Conservation (phyloP, 2,113 vertebrate genomes). For the Pachypanchax playfairii region DNA sequence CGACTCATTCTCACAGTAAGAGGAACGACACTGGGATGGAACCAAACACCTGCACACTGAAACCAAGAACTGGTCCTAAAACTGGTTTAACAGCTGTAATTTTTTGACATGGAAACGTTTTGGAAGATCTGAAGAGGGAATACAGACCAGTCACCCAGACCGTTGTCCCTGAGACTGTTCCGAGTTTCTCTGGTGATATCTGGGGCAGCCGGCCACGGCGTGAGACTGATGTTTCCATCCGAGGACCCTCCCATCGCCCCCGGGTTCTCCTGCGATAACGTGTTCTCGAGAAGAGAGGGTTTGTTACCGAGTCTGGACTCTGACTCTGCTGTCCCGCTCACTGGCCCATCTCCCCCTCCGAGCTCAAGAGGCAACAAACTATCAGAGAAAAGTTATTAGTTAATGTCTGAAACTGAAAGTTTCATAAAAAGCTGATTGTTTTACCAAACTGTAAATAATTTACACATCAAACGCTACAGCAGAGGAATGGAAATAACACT, state of each 20-base stretch:
- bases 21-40: too few relatives aligned
- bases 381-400: conserved; percentile 8
- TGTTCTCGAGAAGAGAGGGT: conserved; percentile 88
- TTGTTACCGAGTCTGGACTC: conserved; percentile 85
- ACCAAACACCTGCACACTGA: too few relatives aligned
- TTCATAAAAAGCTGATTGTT: too few relatives aligned
- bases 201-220: conserved; percentile 91
- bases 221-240: conserved; percentile 82
- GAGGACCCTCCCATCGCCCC: conserved; percentile 70
- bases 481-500: not conserved
- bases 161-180: conserved; percentile 83
- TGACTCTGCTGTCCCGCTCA: conserved; percentile 76
- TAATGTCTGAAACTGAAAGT: too few relatives aligned
- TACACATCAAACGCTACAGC: too few relatives aligned
- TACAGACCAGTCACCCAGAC: conserved; percentile 77
- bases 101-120: not conserved
- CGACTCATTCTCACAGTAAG: too few relatives aligned
- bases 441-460: too few relatives aligned
- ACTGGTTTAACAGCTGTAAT: too few relatives aligned
- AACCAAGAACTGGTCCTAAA: too few relatives aligned
- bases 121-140: not conserved
- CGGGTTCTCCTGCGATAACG: conserved; percentile 86
- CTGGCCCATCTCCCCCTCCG: conserved; percentile 64
- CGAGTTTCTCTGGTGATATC: conserved; percentile 97
- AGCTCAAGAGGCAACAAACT: conserved; percentile 85